Base-by-base conservation (phyloP, 2,888 invertebrate species). In the Drosophila aldrichi region DNA sequence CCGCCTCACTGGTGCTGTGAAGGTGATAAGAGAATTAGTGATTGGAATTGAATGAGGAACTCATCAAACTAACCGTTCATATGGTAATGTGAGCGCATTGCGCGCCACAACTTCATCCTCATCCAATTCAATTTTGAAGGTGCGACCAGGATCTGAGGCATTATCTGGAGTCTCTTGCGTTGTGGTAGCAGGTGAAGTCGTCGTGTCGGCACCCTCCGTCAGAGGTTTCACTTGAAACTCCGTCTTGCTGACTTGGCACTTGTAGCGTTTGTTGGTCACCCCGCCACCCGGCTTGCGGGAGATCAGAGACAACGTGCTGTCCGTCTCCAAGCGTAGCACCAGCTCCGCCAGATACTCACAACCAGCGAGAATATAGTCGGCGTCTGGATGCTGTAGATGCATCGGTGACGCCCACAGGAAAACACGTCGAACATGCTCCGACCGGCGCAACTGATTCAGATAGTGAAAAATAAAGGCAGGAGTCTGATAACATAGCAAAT, bases 121-220 rank as follows among this genome's bases (percentile, higher is more conserved):
- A 22, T 92, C 91, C 8, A 93, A 70, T 43, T 92, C 92, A 29
- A 93, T 93, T 81, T 93, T 93, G 49, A 93, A 93, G 8, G 93
- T 92, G 32, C 89, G 88, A n/a, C 90, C 81, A 2, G 82, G 74
- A 60, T 70, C 69, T 9, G 62, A 51, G 2, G 22, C 36, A 10
- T 70, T 85, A 18, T 67, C 70, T 1, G 71, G 32, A 32, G 49
- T 18, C 20, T 16, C 43, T 18, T 55, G 22, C 22, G 66, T 63
- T 14, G 41, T 44, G 2, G 69, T 57, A 34, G 20, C 61, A 5
- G 63, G 36, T 12, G 56, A 18, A 1, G 57, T 46, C 0, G 46
- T 60, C 0, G 52, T 25, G 3, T 72, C 80, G 0, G 14, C 25
- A 1, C 63, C 49, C 12, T 74, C 81, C 6, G 66, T 9, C 3